These are phyloP conservation scores for Epinephelus moara DNA, from an alignment of 2,113 vertebrate species.

Conservation along the genomic window DNA sequence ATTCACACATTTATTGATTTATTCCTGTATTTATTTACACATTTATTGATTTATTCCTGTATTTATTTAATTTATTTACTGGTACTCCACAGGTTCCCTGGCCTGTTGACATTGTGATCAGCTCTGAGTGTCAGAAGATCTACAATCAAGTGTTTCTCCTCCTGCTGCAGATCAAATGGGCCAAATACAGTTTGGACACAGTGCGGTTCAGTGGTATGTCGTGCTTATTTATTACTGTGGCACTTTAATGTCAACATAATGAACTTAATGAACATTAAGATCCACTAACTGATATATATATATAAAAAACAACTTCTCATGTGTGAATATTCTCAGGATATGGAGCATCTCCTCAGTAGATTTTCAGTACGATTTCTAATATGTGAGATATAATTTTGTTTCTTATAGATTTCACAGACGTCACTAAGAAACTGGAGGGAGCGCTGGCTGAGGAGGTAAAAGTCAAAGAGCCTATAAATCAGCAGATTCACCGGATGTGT, in stretches of 20 bases:
- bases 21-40: no score
- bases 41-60: no score
- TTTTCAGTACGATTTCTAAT: not conserved
- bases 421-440: constrained; percentile 85
- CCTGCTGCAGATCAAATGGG: constrained; percentile 98
- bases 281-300: not conserved
- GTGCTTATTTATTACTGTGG: not conserved
- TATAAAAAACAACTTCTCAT: not conserved
- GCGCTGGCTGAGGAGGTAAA: constrained; percentile 73
- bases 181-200: constrained; percentile 97
- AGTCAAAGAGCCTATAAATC: constrained; percentile 82
- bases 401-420: constrained; percentile 87
- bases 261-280: not conserved
- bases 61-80: no score
- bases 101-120: constrained; percentile 99
- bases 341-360: not conserved
- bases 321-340: not conserved
- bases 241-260: not conserved
- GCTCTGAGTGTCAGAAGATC: constrained; percentile 97
- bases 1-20: no score
- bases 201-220: constrained; percentile 93
- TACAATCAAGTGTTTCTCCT: constrained; percentile 99
- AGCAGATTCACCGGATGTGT: constrained; percentile 96
- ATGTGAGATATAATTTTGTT: not conserved
- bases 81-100: constrained; percentile 91